Percentiles rank a stretch among this genome's conserved stretches.
Conservation (phyloP, 2,113 vertebrate species). For the Pygoscelis adeliae region DNA sequence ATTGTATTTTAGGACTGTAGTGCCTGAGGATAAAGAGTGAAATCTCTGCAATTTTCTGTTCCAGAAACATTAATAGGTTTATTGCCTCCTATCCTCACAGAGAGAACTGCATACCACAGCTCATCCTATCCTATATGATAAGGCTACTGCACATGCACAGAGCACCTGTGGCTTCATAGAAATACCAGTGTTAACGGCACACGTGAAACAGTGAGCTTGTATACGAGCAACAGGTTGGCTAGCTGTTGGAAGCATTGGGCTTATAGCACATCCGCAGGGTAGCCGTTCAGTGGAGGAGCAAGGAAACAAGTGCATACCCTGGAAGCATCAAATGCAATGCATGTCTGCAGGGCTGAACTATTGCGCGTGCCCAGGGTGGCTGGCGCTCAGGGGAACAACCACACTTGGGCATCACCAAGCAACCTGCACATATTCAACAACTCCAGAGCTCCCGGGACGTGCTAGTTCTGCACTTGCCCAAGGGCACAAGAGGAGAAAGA, state of each 20-base stretch:
- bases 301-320: not conserved
- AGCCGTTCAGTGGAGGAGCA: not conserved
- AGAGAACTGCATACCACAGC: not conserved
- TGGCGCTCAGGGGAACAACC: not conserved
- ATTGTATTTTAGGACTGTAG: not conserved
- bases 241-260: not conserved
- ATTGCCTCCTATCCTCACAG: not conserved
- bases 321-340: not conserved
- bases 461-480: not conserved
- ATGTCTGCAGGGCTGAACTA: not conserved
- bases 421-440: not conserved
- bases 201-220: not conserved
- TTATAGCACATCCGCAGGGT: not conserved
- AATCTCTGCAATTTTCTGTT: not conserved
- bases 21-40: not conserved
- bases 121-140: not conserved
- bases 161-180: not conserved
- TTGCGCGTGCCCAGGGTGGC: fast-evolving
- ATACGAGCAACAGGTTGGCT: not conserved
- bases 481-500: not conserved
- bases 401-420: not conserved
- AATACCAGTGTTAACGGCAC: not conserved
- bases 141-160: not conserved
- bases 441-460: not conserved
- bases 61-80: not conserved